phyloP scores from a whole-genome alignment of 2,888 invertebrate species.

The Timema cristinae region DNA sequence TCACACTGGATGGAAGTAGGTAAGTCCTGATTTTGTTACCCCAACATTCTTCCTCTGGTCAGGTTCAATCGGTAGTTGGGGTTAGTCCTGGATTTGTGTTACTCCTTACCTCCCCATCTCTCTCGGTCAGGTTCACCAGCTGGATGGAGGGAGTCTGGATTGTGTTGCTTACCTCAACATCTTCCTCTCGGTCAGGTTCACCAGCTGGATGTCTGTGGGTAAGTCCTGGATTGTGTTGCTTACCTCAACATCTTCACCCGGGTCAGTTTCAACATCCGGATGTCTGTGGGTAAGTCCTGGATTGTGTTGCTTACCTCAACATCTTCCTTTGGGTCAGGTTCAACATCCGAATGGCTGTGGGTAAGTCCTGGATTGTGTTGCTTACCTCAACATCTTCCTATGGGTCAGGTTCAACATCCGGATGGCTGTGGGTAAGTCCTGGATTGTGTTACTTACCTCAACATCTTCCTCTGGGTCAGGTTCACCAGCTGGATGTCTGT shows the following conservation, averaged over 20 bases:
- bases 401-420: slow-evolving; percentile 83
- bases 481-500: too few relatives aligned
- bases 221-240: slow-evolving; percentile 34
- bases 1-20: too few relatives aligned
- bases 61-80: slow-evolving; percentile 78
- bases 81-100: slow-evolving; percentile 45
- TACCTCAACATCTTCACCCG: too few relatives aligned
- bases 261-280: slow-evolving; percentile 43
- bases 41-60: slow-evolving; percentile 77
- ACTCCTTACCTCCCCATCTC: slow-evolving; percentile 40
- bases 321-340: slow-evolving; percentile 81
- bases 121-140: slow-evolving; percentile 79
- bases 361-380: slow-evolving; percentile 46
- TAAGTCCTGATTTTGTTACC: slow-evolving; percentile 49
- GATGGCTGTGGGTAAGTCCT: slow-evolving; percentile 73
- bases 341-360: slow-evolving; percentile 75
- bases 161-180: too few relatives aligned
- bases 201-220: too few relatives aligned
- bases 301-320: slow-evolving; percentile 56
- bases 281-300: slow-evolving; percentile 44
- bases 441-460: too few relatives aligned
- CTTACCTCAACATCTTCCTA: slow-evolving; percentile 46
- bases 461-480: too few relatives aligned
- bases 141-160: slow-evolving; percentile 70
- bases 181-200: too few relatives aligned